Evolutionary conservation across 2,888 invertebrate species (phyloP).

Genomic region (Leptarthrus brevirostris): DNA sequence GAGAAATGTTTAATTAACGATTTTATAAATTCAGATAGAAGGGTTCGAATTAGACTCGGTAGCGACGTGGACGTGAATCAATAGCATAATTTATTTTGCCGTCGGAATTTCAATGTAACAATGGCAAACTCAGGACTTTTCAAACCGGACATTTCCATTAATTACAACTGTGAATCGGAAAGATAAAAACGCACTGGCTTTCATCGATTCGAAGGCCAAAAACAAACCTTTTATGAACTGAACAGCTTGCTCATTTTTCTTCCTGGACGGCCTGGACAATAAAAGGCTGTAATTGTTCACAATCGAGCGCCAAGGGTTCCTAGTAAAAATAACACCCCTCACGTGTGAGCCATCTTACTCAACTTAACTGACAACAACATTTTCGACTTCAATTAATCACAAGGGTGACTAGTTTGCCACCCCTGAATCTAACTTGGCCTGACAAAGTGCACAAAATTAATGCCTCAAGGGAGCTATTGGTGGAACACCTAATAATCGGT

Average conservation of each 20-base stretch:
- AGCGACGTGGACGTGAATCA: conserved; percentile 4
- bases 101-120: conserved; percentile 28
- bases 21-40: conserved; percentile 20
- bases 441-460: conserved; percentile 14
- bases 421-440: neutral
- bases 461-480: conserved; percentile 22
- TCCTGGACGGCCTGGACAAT: conserved; percentile 5
- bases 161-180: conserved; percentile 10
- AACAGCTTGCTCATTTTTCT: conserved; percentile 30
- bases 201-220: conserved; percentile 15
- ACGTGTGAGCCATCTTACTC: conserved; percentile 32
- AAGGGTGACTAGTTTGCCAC: conserved; percentile 30
- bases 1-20: conserved; percentile 45
- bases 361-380: conserved; percentile 42
- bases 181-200: neutral
- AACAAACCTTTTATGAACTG: conserved; percentile 11
- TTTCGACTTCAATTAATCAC: conserved; percentile 44
- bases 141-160: conserved; percentile 29
- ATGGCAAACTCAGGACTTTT: neutral
- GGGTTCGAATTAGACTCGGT: neutral
- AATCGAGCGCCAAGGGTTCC: neutral
- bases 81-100: conserved; percentile 26
- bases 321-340: conserved; percentile 14
- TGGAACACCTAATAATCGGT: conserved; percentile 34
- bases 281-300: conserved; percentile 25